phyloP scores from a whole-genome alignment of 2,113 vertebrate species.

The Glareola pratincola region DNA sequence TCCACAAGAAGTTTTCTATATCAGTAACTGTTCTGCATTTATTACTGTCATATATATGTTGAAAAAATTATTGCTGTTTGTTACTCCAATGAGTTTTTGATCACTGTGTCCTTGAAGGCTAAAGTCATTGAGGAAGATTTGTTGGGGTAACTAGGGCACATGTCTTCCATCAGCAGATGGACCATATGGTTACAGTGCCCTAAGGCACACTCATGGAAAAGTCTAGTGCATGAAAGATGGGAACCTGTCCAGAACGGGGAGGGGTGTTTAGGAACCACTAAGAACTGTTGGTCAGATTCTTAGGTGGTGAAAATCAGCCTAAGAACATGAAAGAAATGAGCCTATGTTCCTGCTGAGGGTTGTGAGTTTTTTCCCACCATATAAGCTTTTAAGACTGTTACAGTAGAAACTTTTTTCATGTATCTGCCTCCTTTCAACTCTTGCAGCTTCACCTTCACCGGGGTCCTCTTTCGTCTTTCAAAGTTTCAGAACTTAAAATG shows the following conservation, averaged over 20 bases:
- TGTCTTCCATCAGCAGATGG: background rate
- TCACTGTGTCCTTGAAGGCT: slow-evolving; percentile 3
- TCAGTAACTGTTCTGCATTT: background rate
- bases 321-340: background rate
- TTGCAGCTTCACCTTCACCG: background rate
- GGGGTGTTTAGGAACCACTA: background rate
- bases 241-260: background rate
- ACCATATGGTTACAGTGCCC: background rate
- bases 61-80: background rate
- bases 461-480: background rate
- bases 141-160: background rate
- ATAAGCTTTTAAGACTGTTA: background rate
- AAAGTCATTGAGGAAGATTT: background rate
- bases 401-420: background rate
- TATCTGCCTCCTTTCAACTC: background rate
- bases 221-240: background rate
- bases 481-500: background rate
- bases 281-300: background rate
- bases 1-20: background rate
- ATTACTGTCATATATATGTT: background rate
- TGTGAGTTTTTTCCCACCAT: background rate
- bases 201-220: background rate
- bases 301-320: background rate
- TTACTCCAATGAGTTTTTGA: background rate
- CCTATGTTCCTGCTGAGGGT: background rate